phyloP scores from a whole-genome alignment of 2,797 vertebrate genomes.

The Gymnothorax javanicus region DNA sequence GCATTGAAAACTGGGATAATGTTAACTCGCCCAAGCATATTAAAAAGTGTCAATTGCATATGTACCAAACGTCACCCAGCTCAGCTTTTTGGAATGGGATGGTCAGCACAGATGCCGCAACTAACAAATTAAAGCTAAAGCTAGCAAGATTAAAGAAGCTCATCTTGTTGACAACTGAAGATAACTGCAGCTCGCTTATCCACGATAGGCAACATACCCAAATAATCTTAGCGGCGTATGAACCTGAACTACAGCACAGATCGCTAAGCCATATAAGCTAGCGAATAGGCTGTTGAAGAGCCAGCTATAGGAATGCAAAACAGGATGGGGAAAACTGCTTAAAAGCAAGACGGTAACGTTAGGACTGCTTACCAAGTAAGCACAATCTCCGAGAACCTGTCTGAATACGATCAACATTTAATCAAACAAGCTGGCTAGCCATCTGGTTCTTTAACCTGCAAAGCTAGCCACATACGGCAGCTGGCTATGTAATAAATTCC shows the following conservation, averaged over 20 bases:
- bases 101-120: not conserved
- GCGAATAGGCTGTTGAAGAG: not conserved
- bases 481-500: not conserved
- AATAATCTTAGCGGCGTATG: not conserved
- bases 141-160: not conserved
- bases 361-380: not conserved
- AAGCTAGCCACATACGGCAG: not conserved
- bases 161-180: not conserved
- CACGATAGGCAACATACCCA: not conserved
- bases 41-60: not conserved
- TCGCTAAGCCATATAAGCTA: not conserved
- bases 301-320: conserved; percentile 12
- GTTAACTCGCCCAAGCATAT: not conserved
- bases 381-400: not conserved
- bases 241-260: not conserved
- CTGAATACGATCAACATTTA: not conserved
- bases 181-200: not conserved
- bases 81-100: not conserved
- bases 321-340: not conserved
- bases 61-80: not conserved
- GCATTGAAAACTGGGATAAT: not conserved
- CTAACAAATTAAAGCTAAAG: not conserved
- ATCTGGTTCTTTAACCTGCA: not conserved
- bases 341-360: not conserved
- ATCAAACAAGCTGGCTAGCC: not conserved